These are phyloP conservation scores for Patiria pectinifera DNA, from an alignment of 53 echinoderm and acorn worm genomes.

Conservation along the genomic window DNA sequence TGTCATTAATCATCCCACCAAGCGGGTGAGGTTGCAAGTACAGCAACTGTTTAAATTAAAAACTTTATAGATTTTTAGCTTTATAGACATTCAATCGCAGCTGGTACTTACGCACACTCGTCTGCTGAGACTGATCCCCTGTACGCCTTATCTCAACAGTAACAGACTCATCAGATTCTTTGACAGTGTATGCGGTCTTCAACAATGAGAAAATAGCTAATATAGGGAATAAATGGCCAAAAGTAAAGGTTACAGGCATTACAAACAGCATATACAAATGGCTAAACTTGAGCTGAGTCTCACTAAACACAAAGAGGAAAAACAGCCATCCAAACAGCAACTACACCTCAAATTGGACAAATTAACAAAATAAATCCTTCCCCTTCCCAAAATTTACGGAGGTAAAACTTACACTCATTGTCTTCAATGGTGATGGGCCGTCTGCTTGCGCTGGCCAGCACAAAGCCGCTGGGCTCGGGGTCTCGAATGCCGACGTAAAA, in stretches of 20 bases:
- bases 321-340: no score
- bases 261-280: no score
- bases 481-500: constrained; percentile 42
- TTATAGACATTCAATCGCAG: background rate
- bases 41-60: no score
- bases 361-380: no score
- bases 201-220: constrained; percentile 10
- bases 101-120: constrained; percentile 44
- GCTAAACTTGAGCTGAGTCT: no score
- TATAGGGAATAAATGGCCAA: background rate
- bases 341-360: no score
- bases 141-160: constrained; percentile 14
- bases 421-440: constrained; percentile 35
- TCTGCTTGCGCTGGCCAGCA: background rate
- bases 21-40: no score
- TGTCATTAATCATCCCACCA: no score
- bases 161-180: background rate
- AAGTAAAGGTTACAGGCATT: background rate
- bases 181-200: constrained; percentile 19
- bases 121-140: constrained; percentile 15
- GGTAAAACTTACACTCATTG: constrained; percentile 35
- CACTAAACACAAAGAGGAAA: no score
- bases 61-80: no score
- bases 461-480: constrained; percentile 27
- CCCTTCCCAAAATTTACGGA: no score